phyloP scores from a whole-genome alignment of 2,797 vertebrate genomes.

The Anguilla anguilla region DNA sequence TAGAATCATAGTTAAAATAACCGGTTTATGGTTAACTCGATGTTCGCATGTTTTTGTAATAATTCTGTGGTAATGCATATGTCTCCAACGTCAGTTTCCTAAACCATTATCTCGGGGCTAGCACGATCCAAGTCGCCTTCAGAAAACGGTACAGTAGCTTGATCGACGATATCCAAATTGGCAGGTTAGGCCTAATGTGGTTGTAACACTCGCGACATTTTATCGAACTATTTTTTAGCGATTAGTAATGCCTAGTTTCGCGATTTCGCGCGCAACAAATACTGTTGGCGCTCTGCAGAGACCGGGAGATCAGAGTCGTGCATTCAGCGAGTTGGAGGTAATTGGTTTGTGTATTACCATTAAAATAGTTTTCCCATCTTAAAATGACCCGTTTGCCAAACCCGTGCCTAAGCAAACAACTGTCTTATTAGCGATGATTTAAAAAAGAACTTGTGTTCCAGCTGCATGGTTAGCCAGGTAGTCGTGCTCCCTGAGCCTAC shows the following conservation, averaged over 20 bases:
- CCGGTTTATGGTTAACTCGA: not conserved
- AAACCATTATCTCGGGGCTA: not conserved
- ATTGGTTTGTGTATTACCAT: not conserved
- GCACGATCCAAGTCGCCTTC: not conserved
- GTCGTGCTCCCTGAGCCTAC: not conserved
- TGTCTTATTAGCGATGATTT: not conserved
- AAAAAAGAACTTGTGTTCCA: not conserved
- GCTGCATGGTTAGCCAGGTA: not conserved
- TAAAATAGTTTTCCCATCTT: not conserved
- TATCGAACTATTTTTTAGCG: not conserved
- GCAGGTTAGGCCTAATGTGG: too few relatives aligned
- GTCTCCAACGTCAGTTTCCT: not conserved
- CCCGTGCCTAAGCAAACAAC: not conserved
- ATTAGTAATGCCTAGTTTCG: constrained; percentile 55
- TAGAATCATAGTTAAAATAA: not conserved
- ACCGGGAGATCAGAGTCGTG: not conserved
- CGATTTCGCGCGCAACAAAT: constrained; percentile 69
- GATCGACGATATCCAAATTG: not conserved
- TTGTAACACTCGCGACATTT: too few relatives aligned
- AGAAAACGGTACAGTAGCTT: not conserved
- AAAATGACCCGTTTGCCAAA: not conserved
- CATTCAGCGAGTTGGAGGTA: not conserved
- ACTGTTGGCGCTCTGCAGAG: constrained; percentile 33
- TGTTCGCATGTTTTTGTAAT: not conserved
- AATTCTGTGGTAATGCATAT: not conserved